Conservation (phyloP, 2,797 vertebrate species). For the Propithecus deckenii region DNA sequence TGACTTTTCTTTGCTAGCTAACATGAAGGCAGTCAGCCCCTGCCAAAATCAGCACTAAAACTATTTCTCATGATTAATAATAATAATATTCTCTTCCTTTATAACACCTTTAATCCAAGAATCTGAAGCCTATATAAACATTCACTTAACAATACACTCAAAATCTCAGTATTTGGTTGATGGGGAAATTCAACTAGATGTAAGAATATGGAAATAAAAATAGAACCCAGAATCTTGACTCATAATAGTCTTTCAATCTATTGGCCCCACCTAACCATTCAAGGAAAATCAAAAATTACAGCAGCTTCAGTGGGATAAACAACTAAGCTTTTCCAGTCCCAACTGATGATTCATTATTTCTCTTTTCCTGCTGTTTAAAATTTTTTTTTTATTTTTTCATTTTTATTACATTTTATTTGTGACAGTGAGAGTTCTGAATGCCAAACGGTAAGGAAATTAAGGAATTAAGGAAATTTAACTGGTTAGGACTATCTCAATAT, state of each 20-base stretch:
- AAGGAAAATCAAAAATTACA: conserved; percentile 35
- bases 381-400: conserved; percentile 50
- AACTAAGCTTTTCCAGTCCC: conserved; percentile 31
- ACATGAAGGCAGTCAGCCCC: conserved; percentile 36
- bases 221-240: conserved; percentile 43
- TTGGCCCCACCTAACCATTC: neutral
- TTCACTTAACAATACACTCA: conserved; percentile 27
- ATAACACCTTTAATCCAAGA: conserved; percentile 59
- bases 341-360: conserved; percentile 50
- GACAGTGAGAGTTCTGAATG: neutral
- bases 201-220: conserved; percentile 53
- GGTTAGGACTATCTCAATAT: conserved; percentile 37
- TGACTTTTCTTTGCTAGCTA: conserved; percentile 67
- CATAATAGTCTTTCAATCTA: neutral
- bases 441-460: conserved; percentile 35
- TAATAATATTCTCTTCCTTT: conserved; percentile 66
- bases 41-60: conserved; percentile 70
- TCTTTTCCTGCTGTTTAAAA: conserved; percentile 46
- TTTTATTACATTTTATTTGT: conserved; percentile 34
- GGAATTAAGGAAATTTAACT: neutral
- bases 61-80: conserved; percentile 72
- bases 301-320: conserved; percentile 4
- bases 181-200: conserved; percentile 13
- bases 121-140: conserved; percentile 65
- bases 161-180: conserved; percentile 56